Evolutionary conservation across 2,797 vertebrate species (phyloP).

Genomic region (Pogonophryne albipinna): DNA sequence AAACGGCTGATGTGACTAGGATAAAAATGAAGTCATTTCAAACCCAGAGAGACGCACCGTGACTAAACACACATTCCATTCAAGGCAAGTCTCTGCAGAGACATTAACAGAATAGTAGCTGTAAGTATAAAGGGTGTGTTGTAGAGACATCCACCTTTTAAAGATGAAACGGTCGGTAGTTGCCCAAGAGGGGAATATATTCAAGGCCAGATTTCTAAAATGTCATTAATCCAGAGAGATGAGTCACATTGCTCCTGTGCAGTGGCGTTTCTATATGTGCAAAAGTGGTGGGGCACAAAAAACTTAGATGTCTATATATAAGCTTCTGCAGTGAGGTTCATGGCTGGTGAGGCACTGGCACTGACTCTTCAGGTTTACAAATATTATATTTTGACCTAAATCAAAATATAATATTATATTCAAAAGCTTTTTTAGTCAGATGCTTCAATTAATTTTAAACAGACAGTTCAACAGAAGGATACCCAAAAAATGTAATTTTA

Average conservation of each 20-base stretch:
- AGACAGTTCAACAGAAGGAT: too few relatives aligned
- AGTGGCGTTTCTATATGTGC: too few relatives aligned
- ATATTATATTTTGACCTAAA: too few relatives aligned
- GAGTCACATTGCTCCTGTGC: constrained; percentile 8
- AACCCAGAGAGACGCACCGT: neutral
- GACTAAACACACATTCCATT: constrained; percentile 8
- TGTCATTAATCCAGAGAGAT: constrained; percentile 25
- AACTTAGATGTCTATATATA: too few relatives aligned
- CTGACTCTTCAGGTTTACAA: too few relatives aligned
- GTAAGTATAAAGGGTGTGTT: neutral
- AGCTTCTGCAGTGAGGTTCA: too few relatives aligned
- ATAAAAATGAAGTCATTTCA: constrained; percentile 19
- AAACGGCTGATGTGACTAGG: neutral
- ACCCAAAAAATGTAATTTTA: too few relatives aligned
- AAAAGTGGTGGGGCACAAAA: too few relatives aligned
- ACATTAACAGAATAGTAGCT: neutral
- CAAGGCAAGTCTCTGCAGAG: constrained; percentile 1
- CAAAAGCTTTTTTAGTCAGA: too few relatives aligned
- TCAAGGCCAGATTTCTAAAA: constrained; percentile 19
- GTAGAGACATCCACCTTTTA: neutral
- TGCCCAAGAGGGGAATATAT: constrained; percentile 7
- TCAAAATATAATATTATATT: too few relatives aligned
- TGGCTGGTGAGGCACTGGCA: too few relatives aligned
- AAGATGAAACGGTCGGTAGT: neutral
- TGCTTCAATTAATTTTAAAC: too few relatives aligned